phyloP scores from a whole-genome alignment of 2,888 invertebrate genomes.

The Deilephila elpenor region DNA sequence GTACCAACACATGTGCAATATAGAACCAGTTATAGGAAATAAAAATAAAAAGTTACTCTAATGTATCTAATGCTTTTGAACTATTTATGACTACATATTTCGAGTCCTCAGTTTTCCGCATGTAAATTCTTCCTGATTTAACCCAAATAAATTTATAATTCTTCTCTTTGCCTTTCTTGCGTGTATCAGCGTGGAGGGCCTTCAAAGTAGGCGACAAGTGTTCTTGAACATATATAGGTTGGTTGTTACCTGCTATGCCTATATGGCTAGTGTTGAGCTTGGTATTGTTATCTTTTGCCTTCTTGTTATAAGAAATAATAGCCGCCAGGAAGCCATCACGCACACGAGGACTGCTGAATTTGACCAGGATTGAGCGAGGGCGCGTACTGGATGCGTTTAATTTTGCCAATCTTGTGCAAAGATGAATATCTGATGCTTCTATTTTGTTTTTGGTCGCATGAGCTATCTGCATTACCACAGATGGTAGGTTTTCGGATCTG shows the following conservation, averaged over 20 bases:
- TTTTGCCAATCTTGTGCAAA: slow-evolving; percentile 1
- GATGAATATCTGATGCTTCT: neutral
- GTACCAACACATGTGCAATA: no score
- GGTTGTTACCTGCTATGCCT: neutral
- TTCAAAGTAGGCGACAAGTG: neutral
- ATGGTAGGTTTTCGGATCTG: no score
- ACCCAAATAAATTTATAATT: no score
- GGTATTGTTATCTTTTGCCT: neutral
- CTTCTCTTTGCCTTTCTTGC: neutral
- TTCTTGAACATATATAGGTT: neutral
- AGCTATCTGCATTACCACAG: no score
- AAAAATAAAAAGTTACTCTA: no score
- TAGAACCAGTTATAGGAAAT: no score
- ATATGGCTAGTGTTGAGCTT: slow-evolving; percentile 9
- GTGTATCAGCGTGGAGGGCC: neutral
- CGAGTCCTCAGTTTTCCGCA: no score
- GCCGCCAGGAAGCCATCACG: neutral
- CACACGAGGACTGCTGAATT: neutral
- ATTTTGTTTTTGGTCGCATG: no score
- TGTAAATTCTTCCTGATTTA: no score
- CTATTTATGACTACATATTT: no score
- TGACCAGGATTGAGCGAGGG: neutral
- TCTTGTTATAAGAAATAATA: neutral
- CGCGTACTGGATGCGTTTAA: neutral
- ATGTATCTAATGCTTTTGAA: no score